Base-by-base conservation (phyloP, 2,888 invertebrate species). In the Macrosoma leucophasiata region DNA sequence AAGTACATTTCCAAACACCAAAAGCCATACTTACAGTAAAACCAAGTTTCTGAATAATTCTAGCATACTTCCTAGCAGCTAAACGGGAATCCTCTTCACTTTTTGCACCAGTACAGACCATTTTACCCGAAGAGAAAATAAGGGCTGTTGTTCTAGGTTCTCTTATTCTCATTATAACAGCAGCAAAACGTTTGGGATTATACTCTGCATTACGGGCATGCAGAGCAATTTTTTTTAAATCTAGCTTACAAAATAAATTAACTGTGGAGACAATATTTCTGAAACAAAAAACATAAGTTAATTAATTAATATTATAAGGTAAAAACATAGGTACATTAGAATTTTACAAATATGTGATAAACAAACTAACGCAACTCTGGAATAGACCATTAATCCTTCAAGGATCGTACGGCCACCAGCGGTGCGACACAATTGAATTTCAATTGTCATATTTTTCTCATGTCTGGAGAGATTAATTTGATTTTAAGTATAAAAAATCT, bases 161-260 rank as follows among this genome's bases (percentile, higher is more conserved):
- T 57, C 87, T 89, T 74, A 90, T 94, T 62, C 98, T 87, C 98
- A 99, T 99, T 34, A 99, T 98, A 3, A 99, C 98, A 20, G 98
- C 98, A 29, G 98, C 97, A 86, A 99, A 99, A 60, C 98, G 92
- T 77, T 98, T 98, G 5, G 98, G 98, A 74, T 99, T 99, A 67
- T 98, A 99, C 75, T 99, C 98, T 2, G 98, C 98, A 85, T 99
- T 99, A 68, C 98, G 90, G 0, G 98, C 98, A 69, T 97, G 97
- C 2, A 98, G 82, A 0, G 98, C 98, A 54, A 99, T 99, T 78
- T 95, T 96, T 64, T 98, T 98, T 41, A 99, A 85, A 65, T 99
- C 98, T 48, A 98, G 79, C 76, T 95, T 96, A 70, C 97, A 97
- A 56, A 92, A 94, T 31, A 99, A 82, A 73, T 97, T 98, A 0